Evolutionary conservation across 2,797 vertebrate species (phyloP).

Genomic region (Sitta carolinensis): DNA sequence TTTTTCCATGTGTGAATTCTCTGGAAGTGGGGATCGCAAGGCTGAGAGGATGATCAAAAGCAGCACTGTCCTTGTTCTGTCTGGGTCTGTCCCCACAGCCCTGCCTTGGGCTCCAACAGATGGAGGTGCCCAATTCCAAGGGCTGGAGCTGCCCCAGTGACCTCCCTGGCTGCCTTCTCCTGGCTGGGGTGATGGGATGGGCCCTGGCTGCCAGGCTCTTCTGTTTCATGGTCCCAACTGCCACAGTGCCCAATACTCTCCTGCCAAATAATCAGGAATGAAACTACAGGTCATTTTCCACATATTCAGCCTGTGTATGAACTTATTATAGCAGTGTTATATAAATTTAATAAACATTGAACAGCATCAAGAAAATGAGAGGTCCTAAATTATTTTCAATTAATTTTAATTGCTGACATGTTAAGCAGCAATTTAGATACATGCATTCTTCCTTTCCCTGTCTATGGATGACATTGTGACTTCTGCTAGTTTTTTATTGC

Average conservation of each 20-base stretch:
- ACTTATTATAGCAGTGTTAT: not conserved
- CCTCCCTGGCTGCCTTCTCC: too few relatives aligned
- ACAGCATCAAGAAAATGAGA: conserved; percentile 13
- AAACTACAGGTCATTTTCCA: not conserved
- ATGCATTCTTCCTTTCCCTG: not conserved
- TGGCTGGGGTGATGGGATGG: rapidly evolving
- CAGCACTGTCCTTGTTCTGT: not conserved
- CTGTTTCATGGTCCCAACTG: rapidly evolving
- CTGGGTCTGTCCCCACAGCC: not conserved
- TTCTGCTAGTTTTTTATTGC: conserved; percentile 53
- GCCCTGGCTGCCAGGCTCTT: not conserved
- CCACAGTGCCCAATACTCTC: rapidly evolving
- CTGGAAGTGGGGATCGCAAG: not conserved
- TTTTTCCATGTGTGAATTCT: rapidly evolving
- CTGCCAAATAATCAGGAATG: not conserved
- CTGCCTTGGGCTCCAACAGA: not conserved
- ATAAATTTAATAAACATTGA: conserved; percentile 49
- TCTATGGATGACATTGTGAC: conserved; percentile 24
- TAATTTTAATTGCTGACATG: conserved; percentile 68
- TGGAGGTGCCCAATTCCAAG: rapidly evolving
- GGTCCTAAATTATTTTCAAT: conserved; percentile 58
- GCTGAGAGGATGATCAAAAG: not conserved
- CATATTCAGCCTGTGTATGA: not conserved
- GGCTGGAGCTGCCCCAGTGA: not conserved
- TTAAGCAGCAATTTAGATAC: conserved; percentile 29